These are phyloP conservation scores for Falco peregrinus DNA, from an alignment of 2,797 vertebrate species.

Conservation along the genomic window DNA sequence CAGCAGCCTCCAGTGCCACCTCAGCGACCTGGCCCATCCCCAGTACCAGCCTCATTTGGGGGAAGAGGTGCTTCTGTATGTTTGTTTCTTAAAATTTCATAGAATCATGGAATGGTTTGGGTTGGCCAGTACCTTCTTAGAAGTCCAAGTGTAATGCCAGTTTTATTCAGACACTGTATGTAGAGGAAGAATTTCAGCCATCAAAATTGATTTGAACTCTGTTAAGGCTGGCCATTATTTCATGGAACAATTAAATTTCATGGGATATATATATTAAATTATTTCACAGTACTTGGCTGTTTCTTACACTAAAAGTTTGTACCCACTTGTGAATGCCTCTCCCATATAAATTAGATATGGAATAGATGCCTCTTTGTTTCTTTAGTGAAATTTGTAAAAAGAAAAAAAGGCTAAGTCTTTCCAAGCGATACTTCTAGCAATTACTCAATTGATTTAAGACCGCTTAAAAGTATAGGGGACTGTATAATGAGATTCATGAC, in stretches of 20 bases:
- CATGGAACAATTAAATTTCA: neutral
- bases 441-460: neutral
- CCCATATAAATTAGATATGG: neutral
- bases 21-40: slow-evolving; percentile 69
- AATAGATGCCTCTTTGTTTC: neutral
- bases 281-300: neutral
- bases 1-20: slow-evolving; percentile 84
- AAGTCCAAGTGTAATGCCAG: neutral
- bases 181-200: neutral
- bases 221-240: neutral
- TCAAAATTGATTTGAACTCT: neutral
- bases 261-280: neutral
- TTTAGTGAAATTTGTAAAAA: neutral
- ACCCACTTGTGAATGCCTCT: neutral
- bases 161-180: neutral
- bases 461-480: neutral
- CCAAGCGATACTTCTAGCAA: neutral
- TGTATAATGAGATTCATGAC: neutral
- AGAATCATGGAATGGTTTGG: no score
- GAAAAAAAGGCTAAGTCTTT: neutral
- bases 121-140: neutral
- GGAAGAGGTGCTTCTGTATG: slow-evolving; percentile 69
- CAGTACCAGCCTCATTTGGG: neutral
- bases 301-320: neutral
- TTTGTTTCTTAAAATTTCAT: neutral